Evolutionary conservation across 2,113 vertebrate species (phyloP), one percentile per base, ranked within the genome.

Genomic region (Micronycteris hirsuta): DNA sequence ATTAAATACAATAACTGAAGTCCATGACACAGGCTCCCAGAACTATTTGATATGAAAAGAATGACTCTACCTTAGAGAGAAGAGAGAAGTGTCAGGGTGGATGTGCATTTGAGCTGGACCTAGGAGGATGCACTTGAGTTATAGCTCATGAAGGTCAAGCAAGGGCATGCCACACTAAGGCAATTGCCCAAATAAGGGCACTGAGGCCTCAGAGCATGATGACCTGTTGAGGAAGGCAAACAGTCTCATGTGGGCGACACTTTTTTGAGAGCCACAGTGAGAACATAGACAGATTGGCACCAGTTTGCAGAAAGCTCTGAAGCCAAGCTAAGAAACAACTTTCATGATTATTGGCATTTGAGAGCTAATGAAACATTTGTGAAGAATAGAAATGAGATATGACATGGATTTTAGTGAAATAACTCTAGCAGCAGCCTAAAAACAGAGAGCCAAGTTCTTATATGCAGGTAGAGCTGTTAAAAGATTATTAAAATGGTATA

Each of bases 391-490:
- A 96, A 82, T 41, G 31, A 43, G 28, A 36, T 41, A 43, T 14
- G 54, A n/a, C 15, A 61, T 88, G 54, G 16, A 81, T 52, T 93
- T 88, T n/a, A 61, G n/a, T 63, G 41, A 71, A 93, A 49, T 68
- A 84, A 67, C 5, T 26, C 74, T 31, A 84, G 28, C 4, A 77
- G 58, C 36, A 74, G 24, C 7, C 49, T 68, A 54, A 67, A 67
- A 20, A 67, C 14, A 17, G 22, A 78, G 19, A 45, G 65, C n/a
- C 52, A 80, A 84, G 17, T 49, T 80, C 73, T 70, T 83, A 58
- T 45, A 94, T 14, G 14, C 28, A 76, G 20, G 31, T 43, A 85
- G 36, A 85, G 22, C 26, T 38, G 11, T 63, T 68, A 49, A 76
- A 86, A 85, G 20, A n/a, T 56, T 76, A 31, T 58, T 81, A 31